Evolutionary conservation across 2,113 vertebrate species (phyloP).

Genomic region (Helogale parvula): DNA sequence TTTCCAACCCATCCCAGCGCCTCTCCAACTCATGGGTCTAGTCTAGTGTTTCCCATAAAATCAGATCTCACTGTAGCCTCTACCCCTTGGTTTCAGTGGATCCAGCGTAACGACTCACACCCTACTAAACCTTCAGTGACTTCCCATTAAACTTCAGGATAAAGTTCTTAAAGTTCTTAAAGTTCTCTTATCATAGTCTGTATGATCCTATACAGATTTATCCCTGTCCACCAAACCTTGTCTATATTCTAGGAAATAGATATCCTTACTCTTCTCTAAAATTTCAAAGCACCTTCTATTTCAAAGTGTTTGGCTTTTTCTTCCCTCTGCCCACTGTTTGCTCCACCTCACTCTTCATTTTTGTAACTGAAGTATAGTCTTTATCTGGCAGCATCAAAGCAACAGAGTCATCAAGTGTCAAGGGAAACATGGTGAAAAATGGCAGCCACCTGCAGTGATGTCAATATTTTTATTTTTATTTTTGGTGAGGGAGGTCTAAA

Average conservation of each 20-base stretch:
- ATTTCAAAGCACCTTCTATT: background rate
- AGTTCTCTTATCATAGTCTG: background rate
- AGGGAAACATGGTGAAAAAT: conserved; percentile 4
- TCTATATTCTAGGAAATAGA: background rate
- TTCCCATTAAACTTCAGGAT: background rate
- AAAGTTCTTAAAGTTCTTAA: no score
- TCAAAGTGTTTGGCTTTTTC: background rate
- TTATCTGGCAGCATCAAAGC: background rate
- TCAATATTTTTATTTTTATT: conserved; percentile 1
- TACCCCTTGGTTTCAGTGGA: background rate
- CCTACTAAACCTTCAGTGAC: background rate
- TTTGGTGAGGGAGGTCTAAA: background rate
- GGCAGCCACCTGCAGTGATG: background rate
- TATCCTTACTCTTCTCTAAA: background rate
- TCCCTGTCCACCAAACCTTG: background rate
- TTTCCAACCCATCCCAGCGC: background rate
- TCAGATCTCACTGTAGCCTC: background rate
- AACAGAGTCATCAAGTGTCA: background rate
- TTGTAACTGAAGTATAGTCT: background rate
- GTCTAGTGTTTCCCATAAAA: background rate
- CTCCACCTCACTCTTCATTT: background rate
- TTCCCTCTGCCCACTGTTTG: background rate
- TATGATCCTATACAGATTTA: background rate
- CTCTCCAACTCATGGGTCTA: background rate
- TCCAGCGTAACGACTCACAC: background rate